Conservation (phyloP, 2,888 invertebrate species). For the Capitulum mitella region DNA sequence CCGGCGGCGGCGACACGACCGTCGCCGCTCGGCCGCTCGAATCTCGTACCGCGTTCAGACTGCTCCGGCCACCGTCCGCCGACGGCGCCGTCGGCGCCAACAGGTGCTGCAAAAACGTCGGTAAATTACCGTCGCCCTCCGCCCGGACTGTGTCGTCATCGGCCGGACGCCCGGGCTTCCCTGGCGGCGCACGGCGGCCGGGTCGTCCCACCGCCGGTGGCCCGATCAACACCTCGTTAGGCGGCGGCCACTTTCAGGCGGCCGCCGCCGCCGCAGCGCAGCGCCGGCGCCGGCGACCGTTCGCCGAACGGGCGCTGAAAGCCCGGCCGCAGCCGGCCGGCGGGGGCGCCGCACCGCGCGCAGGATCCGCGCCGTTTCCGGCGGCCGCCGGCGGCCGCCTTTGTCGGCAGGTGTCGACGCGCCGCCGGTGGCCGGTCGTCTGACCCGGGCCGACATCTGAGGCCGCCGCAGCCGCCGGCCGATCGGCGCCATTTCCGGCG, state of each 20-base stretch:
- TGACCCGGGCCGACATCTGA: neutral
- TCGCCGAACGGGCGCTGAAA: neutral
- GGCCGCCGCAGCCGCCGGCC: neutral
- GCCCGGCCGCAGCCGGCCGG: neutral
- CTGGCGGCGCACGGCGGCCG: neutral
- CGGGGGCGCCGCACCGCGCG: neutral
- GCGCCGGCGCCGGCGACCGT: neutral
- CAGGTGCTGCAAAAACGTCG: too few relatives aligned
- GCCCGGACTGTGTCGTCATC: too few relatives aligned
- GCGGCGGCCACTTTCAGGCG: neutral
- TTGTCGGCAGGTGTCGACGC: neutral
- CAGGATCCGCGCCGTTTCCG: neutral
- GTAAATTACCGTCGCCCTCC: too few relatives aligned
- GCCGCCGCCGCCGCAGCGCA: neutral
- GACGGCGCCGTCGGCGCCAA: too few relatives aligned
- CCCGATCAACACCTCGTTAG: neutral
- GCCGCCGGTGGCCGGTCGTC: neutral
- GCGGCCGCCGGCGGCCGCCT: neutral
- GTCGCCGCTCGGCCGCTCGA: too few relatives aligned
- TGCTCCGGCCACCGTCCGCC: too few relatives aligned
- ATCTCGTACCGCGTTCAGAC: too few relatives aligned
- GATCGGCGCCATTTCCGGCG: slow-evolving; percentile 9
- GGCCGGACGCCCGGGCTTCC: too few relatives aligned
- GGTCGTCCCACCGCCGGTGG: neutral
- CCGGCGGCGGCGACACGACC: too few relatives aligned